Conservation (phyloP, 2,888 invertebrate species). For the Autographa gamma region DNA sequence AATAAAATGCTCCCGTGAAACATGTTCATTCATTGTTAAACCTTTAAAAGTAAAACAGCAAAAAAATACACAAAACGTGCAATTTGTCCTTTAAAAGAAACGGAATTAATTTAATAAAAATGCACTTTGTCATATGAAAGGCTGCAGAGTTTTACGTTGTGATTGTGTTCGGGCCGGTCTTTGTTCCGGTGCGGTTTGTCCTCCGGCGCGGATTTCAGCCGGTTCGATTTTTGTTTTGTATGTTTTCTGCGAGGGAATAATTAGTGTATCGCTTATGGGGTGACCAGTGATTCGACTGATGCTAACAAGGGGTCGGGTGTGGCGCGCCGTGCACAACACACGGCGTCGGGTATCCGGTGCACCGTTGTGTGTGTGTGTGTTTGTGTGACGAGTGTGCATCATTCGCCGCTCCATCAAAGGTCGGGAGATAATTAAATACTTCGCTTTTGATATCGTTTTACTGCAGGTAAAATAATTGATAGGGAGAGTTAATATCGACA, state of each 20-base stretch:
- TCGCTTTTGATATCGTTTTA: conserved; percentile 4
- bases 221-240: conserved; percentile 6
- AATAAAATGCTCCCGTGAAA: neutral
- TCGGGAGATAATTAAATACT: conserved; percentile 30
- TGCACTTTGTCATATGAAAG: conserved; percentile 18
- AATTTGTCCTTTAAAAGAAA: conserved; percentile 9
- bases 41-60: conserved; percentile 1
- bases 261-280: conserved; percentile 19
- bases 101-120: conserved; percentile 23
- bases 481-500: neutral
- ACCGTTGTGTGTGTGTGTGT: conserved; percentile 1
- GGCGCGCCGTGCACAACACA: neutral
- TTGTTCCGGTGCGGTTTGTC: conserved; percentile 7
- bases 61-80: neutral
- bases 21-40: neutral
- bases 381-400: conserved; percentile 11
- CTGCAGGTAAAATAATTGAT: conserved; percentile 7
- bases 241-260: conserved; percentile 11
- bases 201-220: neutral
- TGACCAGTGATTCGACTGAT: conserved; percentile 23
- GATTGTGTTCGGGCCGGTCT: conserved; percentile 5
- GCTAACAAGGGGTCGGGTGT: conserved; percentile 16
- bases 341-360: conserved; percentile 17
- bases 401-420: conserved; percentile 27
- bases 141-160: neutral